Base-by-base conservation (phyloP, 2,888 invertebrate genomes). In the Ariolimax columbianus region DNA sequence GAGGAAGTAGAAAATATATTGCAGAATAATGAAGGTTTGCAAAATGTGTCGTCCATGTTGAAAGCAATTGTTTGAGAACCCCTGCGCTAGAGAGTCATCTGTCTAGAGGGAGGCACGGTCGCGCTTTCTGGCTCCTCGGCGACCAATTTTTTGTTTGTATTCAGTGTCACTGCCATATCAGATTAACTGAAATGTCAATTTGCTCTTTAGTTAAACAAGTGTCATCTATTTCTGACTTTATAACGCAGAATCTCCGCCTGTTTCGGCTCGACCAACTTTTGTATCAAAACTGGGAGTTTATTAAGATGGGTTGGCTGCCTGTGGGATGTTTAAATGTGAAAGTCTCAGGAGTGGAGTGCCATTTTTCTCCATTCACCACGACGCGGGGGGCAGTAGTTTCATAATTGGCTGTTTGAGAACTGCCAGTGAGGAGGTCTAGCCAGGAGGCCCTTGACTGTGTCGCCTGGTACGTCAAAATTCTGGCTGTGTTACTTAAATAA, bases 161-260 rank as follows among this genome's bases (percentile, higher is more conserved):
- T 75, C 75, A 75, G 75, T 75, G 75, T 75, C 75, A 75, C 51
- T 75, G 75, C 43, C 75, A 51, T 51, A 51, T 51, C 33, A 75
- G 33, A 33, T 75, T 75, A 47, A 75, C 51, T 30, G 0, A 30
- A 75, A 51, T 33, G 75, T 51, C 75, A 75, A n/a, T 51, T 11
- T 33, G 1, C 9, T 30, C 51, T 75, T 75, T 75, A 30, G 33
- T 33, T 33, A 51, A 51, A 33, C 51, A 75, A 75, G 75, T 75
- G 75, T 36, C 75, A 51, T 75, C 33, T 33, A 75, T 33, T 75
- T 47, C 75, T 75, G 36, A 75, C 75, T 75, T 51, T 75, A 17
- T 36, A 30, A 51, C 75, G 33, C 51, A 51, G 36, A 51, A 75
- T 75, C 3, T 47, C n/a, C 73, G 19, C 23, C 43, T 36, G 30